Evolutionary conservation across 2,113 vertebrate species (phyloP).

Genomic region (Macrotus californicus): DNA sequence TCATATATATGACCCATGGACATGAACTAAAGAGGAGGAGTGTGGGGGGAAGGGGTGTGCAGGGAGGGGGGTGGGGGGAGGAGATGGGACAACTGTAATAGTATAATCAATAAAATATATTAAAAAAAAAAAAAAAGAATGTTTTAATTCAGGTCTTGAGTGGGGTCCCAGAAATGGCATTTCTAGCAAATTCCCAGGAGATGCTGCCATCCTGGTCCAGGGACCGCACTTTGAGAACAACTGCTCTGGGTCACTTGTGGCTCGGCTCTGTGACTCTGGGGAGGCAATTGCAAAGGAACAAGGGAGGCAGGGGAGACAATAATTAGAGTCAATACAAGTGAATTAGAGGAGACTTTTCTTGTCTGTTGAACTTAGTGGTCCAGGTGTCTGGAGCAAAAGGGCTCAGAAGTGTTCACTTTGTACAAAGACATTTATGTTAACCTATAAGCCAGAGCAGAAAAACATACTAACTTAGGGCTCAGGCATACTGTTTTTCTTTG

Average conservation of each 20-base stretch:
- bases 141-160: not conserved
- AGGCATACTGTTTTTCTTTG: not conserved
- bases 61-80: too few relatives aligned
- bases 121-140: too few relatives aligned
- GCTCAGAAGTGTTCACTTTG: not conserved
- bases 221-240: not conserved
- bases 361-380: not conserved
- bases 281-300: not conserved
- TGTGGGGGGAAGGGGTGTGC: too few relatives aligned
- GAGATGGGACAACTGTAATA: too few relatives aligned
- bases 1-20: too few relatives aligned
- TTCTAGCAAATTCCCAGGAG: not conserved
- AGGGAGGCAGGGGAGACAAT: not conserved
- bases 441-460: not conserved
- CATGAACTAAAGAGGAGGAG: too few relatives aligned
- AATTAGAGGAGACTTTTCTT: not conserved
- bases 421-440: not conserved
- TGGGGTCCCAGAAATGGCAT: not conserved
- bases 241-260: not conserved
- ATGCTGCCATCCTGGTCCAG: not conserved
- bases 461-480: not conserved
- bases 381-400: not conserved
- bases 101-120: too few relatives aligned
- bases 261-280: not conserved
- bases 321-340: not conserved